A percentile compares a stretch with the other conserved stretches of the same genome.
Evolutionary conservation across 1,140 invertebrate species (phyloP).

Genomic region (Zaprionus nigranus): DNA sequence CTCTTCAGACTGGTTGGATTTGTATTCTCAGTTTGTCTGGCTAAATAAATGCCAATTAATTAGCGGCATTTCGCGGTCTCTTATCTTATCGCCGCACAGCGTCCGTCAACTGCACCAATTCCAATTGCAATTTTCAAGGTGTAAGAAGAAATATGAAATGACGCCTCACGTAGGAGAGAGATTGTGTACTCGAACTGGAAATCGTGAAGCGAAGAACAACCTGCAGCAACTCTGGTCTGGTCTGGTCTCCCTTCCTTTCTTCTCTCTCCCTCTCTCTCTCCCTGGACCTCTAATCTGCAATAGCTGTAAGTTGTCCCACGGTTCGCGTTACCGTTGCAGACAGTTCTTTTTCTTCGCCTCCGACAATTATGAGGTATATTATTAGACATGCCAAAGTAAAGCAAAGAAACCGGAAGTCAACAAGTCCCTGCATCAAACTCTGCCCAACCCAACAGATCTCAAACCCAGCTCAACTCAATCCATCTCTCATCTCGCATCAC

Average conservation of each 20-base stretch:
- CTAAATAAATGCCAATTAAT: conserved; percentile 57
- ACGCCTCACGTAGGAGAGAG: conserved; percentile 53
- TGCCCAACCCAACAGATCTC: not conserved
- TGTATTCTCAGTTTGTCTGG: not conserved
- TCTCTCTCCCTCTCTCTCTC: too few species aligned
- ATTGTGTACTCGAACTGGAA: conserved; percentile 4
- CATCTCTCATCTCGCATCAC: not conserved
- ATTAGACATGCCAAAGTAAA: conserved; percentile 31
- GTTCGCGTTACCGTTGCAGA: conserved; percentile 28
- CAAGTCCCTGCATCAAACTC: conserved; percentile 1
- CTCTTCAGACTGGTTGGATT: not conserved
- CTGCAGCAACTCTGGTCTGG: not conserved
- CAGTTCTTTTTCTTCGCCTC: conserved; percentile 8
- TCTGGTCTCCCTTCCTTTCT: not conserved
- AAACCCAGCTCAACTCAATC: not conserved
- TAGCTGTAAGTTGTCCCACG: conserved; percentile 23
- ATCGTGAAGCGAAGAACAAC: conserved; percentile 1
- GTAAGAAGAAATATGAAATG: conserved; percentile 60
- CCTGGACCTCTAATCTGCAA: conserved; percentile 16
- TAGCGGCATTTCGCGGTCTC: conserved; percentile 46
- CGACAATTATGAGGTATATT: conserved; percentile 44
- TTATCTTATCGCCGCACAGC: conserved; percentile 41
- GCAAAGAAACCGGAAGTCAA: conserved; percentile 24
- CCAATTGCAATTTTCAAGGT: conserved; percentile 26
- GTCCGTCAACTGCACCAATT: conserved; percentile 34